Evolutionary conservation across 2,888 invertebrate species (phyloP).

Genomic region (Oscheius sp.): DNA sequence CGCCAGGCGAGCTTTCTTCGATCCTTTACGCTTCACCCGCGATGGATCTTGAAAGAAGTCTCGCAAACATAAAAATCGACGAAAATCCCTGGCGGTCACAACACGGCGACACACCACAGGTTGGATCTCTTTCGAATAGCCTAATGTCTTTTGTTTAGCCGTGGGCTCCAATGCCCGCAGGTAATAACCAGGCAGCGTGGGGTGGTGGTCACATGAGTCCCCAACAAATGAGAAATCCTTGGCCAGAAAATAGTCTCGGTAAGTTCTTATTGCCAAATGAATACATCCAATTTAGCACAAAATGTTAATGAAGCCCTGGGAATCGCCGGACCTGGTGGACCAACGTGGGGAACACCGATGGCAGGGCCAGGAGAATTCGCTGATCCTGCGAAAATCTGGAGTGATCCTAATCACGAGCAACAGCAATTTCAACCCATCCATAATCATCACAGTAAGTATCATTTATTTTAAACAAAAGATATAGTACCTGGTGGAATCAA

Average conservation of each 20-base stretch:
- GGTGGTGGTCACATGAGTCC: slow-evolving; percentile 34
- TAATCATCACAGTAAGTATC: slow-evolving; percentile 29
- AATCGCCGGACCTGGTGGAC: slow-evolving; percentile 11
- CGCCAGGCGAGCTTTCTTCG: slow-evolving; percentile 19
- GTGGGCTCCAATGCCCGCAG: slow-evolving; percentile 42
- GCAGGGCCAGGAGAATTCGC: slow-evolving; percentile 22
- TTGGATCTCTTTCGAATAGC: not conserved
- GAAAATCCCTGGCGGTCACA: slow-evolving; percentile 48
- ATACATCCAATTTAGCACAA: slow-evolving; percentile 18
- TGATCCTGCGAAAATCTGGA: slow-evolving; percentile 31
- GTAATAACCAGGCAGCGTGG: slow-evolving; percentile 14
- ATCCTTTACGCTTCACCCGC: slow-evolving; percentile 36
- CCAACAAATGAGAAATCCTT: slow-evolving; percentile 32
- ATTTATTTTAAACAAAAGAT: not conserved
- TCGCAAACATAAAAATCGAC: slow-evolving; percentile 50
- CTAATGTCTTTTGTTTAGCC: slow-evolving; percentile 24
- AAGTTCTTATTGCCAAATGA: slow-evolving; percentile 2
- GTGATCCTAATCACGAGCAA: slow-evolving; percentile 22
- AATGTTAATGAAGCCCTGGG: slow-evolving; percentile 36
- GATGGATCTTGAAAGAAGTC: slow-evolving; percentile 51
- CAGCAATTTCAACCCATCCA: slow-evolving; percentile 33
- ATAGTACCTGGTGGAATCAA: slow-evolving; percentile 36
- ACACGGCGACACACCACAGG: slow-evolving; percentile 43
- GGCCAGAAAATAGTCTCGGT: slow-evolving; percentile 30
- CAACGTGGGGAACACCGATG: slow-evolving; percentile 30